A percentile compares a stretch with the other conserved stretches of the same genome.
Conservation (phyloP, 2,113 vertebrate species). For the Callithrix jacchus region DNA sequence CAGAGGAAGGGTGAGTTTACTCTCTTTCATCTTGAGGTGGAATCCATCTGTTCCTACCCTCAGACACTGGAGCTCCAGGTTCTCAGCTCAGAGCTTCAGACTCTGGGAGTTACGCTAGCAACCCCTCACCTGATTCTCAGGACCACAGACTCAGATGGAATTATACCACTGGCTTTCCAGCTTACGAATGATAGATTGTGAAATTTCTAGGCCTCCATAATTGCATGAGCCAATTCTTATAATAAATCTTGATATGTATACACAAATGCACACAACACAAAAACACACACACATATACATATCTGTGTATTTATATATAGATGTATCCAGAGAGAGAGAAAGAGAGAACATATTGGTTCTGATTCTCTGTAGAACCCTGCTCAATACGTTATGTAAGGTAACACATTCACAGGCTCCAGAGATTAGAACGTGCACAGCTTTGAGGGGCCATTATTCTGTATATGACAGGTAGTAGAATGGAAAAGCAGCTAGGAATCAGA, state of each 20-base stretch:
- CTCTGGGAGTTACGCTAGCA: background rate
- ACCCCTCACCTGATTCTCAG: background rate
- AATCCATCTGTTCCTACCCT: background rate
- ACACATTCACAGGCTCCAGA: background rate
- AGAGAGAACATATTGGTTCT: background rate
- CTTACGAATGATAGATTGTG: background rate
- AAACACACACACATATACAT: background rate
- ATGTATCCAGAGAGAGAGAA: background rate
- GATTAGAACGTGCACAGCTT: background rate
- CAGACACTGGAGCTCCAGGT: background rate
- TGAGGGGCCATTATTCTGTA: background rate
- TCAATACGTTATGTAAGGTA: background rate
- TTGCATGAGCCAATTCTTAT: background rate
- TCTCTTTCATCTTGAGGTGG: background rate
- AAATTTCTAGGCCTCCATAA: too few relatives aligned
- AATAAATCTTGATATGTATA: background rate
- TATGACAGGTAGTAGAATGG: background rate
- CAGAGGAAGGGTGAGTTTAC: background rate
- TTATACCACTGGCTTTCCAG: background rate
- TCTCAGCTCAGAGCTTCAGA: background rate
- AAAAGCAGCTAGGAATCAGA: background rate
- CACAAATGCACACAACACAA: background rate
- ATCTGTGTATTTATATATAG: background rate
- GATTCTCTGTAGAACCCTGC: background rate
- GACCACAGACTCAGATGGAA: background rate